These are phyloP conservation scores for Gobionotothen gibberifrons DNA, from an alignment of 2,797 vertebrate genomes.

Conservation along the genomic window DNA sequence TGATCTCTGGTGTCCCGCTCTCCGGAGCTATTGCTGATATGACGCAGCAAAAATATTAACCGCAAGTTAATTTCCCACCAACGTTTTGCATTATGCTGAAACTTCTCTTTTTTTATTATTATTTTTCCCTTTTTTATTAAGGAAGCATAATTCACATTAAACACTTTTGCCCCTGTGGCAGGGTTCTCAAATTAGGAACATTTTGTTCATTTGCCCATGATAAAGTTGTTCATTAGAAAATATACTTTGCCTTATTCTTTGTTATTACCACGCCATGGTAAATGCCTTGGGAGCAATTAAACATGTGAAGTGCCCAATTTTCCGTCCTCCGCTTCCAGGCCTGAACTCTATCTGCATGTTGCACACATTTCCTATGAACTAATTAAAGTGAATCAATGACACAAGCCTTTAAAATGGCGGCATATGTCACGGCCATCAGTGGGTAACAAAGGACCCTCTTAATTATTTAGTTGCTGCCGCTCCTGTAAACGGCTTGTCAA, in stretches of 20 bases:
- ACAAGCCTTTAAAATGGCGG: constrained; percentile 81
- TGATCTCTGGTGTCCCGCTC: constrained; percentile 57
- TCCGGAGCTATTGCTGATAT: constrained; percentile 31
- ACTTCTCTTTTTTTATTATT: constrained; percentile 13
- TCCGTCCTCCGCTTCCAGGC: constrained; percentile 72
- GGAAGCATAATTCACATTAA: constrained; percentile 74
- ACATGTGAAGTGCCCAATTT: constrained; percentile 81
- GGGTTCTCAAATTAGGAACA: constrained; percentile 74
- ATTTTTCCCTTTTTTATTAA: constrained; percentile 31
- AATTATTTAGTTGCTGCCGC: constrained; percentile 85
- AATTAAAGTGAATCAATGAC: constrained; percentile 87
- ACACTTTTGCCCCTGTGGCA: constrained; percentile 65
- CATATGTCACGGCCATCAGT: constrained; percentile 80
- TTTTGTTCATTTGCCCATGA: constrained; percentile 76
- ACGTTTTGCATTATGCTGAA: constrained; percentile 59
- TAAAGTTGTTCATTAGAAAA: constrained; percentile 81
- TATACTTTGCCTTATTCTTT: constrained; percentile 74
- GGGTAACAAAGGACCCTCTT: constrained; percentile 81
- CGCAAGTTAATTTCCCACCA: constrained; percentile 43
- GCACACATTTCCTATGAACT: constrained; percentile 79
- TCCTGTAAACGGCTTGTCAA: constrained; percentile 81
- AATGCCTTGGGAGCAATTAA: constrained; percentile 83
- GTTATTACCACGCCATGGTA: constrained; percentile 74
- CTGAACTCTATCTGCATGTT: constrained; percentile 78
- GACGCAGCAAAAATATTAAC: constrained; percentile 44